Conservation (phyloP, 2,888 invertebrate species). For the Eumerus sabulonum region DNA sequence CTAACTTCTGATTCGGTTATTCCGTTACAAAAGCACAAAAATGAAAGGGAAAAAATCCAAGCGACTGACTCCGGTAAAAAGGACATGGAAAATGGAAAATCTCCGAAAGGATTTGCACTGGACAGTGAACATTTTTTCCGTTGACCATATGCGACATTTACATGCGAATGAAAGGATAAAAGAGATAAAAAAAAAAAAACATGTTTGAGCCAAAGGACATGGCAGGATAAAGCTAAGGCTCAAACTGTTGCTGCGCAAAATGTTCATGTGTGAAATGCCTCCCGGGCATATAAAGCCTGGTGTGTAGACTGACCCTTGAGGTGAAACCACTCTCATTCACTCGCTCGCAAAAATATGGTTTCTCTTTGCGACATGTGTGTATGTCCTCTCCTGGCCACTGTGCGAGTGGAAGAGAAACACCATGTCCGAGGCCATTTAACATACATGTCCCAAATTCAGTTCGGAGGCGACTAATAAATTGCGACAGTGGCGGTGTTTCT, state of each 20-base stretch:
- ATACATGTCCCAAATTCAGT: slow-evolving; percentile 57
- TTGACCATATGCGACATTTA: slow-evolving; percentile 62
- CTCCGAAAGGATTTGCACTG: slow-evolving; percentile 55
- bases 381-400: not conserved
- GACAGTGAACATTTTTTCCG: slow-evolving; percentile 35
- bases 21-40: slow-evolving; percentile 21
- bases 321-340: slow-evolving; percentile 24
- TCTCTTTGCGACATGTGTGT: not conserved
- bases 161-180: slow-evolving; percentile 1
- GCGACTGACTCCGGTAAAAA: not conserved
- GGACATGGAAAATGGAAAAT: slow-evolving; percentile 2
- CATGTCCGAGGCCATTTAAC: slow-evolving; percentile 17
- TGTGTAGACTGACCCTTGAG: slow-evolving; percentile 21
- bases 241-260: slow-evolving; percentile 57
- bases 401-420: slow-evolving; percentile 1
- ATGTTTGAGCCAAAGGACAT: slow-evolving; percentile 11
- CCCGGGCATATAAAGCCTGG: slow-evolving; percentile 28
- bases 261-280: slow-evolving; percentile 54
- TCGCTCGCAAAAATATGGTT: not conserved
- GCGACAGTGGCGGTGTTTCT: slow-evolving; percentile 54
- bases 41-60: slow-evolving; percentile 1
- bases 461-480: slow-evolving; percentile 66
- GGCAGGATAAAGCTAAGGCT: slow-evolving; percentile 23
- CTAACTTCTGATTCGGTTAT: slow-evolving; percentile 58
- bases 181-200: not conserved